Conservation (phyloP, 2,888 invertebrate species). For the Entomobrya proxima region DNA sequence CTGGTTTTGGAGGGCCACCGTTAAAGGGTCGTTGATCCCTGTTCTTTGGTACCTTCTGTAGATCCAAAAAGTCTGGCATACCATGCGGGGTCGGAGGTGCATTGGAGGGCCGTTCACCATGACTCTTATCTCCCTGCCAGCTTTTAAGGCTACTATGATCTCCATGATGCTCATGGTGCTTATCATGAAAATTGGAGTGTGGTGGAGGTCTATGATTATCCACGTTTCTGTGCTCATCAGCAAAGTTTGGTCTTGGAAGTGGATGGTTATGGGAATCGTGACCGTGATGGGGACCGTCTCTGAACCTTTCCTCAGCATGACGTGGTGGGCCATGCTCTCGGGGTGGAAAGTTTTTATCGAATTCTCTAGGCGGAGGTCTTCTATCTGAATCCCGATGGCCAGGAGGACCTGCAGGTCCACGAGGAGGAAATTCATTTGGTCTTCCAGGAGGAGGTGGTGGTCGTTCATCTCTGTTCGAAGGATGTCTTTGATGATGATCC, state of each 20-base stretch:
- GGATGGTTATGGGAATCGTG: no score
- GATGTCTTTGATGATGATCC: constrained; percentile 5
- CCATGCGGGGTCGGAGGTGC: constrained; percentile 43
- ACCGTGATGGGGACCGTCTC: constrained; percentile 26
- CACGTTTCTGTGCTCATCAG: background rate
- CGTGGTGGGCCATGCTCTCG: background rate
- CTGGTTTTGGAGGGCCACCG: constrained; percentile 14
- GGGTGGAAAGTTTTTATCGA: constrained; percentile 37
- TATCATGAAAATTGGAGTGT: background rate
- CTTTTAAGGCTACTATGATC: background rate
- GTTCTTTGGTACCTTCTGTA: constrained; percentile 44
- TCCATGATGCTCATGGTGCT: constrained; percentile 4
- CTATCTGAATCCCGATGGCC: constrained; percentile 1
- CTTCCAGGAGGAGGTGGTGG: constrained; percentile 9
- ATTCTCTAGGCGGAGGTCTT: constrained; percentile 15
- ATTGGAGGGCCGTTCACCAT: background rate
- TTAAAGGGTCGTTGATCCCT: background rate
- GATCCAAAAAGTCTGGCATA: constrained; percentile 42
- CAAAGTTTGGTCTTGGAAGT: constrained; percentile 13
- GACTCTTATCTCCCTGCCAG: constrained; percentile 12
- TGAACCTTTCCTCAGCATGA: constrained; percentile 31
- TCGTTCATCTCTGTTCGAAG: constrained; percentile 13
- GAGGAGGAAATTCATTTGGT: constrained; percentile 14
- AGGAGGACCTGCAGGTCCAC: constrained; percentile 37
- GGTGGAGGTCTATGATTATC: constrained; percentile 26